Evolutionary conservation across 2,888 invertebrate species (phyloP).

Genomic region (Teinopalpus imperialis): DNA sequence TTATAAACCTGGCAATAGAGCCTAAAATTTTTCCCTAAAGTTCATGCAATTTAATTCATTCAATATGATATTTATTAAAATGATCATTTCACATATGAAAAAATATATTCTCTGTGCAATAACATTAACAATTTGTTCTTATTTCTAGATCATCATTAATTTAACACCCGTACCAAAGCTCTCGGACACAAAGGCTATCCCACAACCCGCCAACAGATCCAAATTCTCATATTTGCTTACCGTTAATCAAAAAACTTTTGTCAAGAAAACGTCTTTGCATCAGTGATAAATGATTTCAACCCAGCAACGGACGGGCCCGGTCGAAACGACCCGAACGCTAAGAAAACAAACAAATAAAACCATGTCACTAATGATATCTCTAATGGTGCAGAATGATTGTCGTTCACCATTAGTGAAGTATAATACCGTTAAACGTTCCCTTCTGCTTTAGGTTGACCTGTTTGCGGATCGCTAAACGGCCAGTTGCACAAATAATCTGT

Average conservation of each 20-base stretch:
- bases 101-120: no score
- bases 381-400: slow-evolving; percentile 74
- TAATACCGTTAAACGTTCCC: slow-evolving; percentile 49
- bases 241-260: slow-evolving; percentile 69
- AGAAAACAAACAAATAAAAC: slow-evolving; percentile 66
- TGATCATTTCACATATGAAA: no score
- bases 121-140: no score
- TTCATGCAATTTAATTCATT: no score
- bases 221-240: slow-evolving; percentile 70
- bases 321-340: slow-evolving; percentile 49
- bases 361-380: slow-evolving; percentile 62
- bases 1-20: no score
- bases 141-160: slow-evolving; percentile 25
- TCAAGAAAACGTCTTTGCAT: slow-evolving; percentile 47
- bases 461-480: slow-evolving; percentile 54
- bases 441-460: slow-evolving; percentile 62
- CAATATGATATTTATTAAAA: no score
- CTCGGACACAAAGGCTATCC: slow-evolving; percentile 22
- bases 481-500: slow-evolving; percentile 69
- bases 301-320: slow-evolving; percentile 48
- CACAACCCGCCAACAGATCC: slow-evolving; percentile 31
- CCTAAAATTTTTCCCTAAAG: no score
- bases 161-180: slow-evolving; percentile 14
- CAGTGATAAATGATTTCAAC: slow-evolving; percentile 71
- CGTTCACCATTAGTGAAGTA: slow-evolving; percentile 56